phyloP scores from a whole-genome alignment of 2,797 vertebrate species.

The Enteromius thamalakanensis region DNA sequence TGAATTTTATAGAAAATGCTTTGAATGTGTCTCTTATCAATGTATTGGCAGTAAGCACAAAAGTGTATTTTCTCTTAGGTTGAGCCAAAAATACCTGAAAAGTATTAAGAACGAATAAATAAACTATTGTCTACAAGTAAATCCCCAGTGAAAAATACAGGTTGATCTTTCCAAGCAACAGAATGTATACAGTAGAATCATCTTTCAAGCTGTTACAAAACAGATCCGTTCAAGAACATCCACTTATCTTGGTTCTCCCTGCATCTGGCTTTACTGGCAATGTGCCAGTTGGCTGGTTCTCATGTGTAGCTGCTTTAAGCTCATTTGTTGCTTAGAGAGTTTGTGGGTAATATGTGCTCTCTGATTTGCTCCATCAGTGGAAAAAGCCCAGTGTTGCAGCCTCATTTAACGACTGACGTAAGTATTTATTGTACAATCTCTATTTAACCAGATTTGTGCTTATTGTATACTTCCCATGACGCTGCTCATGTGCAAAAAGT shows the following conservation, averaged over 20 bases:
- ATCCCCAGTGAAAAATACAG: not conserved
- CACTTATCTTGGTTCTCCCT: constrained; percentile 12
- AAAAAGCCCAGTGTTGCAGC: constrained; percentile 47
- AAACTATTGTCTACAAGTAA: not conserved
- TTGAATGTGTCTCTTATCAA: not conserved
- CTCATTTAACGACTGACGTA: constrained; percentile 50
- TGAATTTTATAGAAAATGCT: not conserved
- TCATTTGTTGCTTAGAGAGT: constrained; percentile 24
- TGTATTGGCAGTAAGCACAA: not conserved
- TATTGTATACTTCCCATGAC: not conserved
- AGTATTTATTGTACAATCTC: constrained; percentile 2
- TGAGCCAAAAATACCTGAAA: not conserved
- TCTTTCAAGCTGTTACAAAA: constrained; percentile 32
- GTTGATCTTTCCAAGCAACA: constrained; percentile 15
- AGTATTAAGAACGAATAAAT: not conserved
- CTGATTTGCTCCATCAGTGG: constrained; percentile 53
- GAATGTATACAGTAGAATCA: not conserved
- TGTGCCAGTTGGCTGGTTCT: constrained; percentile 10
- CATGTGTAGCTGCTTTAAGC: not conserved
- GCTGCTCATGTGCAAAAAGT: not conserved
- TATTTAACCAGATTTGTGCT: constrained; percentile 15
- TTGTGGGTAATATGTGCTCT: constrained; percentile 27
- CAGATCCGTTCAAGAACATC: constrained; percentile 10
- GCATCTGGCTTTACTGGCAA: constrained; percentile 17
- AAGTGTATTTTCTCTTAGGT: not conserved